Evolutionary conservation across 2,888 invertebrate species (phyloP).

Genomic region (Drosophila vallismaia): DNA sequence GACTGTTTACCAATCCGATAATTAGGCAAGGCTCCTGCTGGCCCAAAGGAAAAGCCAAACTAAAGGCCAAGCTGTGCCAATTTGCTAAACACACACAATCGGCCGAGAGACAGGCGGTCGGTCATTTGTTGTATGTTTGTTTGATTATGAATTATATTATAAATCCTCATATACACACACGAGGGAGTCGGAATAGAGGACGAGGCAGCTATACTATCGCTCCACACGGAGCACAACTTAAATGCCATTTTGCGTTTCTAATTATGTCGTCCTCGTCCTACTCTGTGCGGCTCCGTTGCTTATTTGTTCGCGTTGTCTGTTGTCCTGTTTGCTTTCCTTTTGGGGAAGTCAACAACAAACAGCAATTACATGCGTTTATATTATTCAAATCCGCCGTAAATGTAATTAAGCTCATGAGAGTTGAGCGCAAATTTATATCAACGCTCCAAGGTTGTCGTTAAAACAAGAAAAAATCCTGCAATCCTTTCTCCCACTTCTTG

Average conservation of each 20-base stretch:
- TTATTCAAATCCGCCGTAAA: constrained; percentile 74
- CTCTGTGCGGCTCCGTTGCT: constrained; percentile 9
- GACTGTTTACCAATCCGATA: constrained; percentile 64
- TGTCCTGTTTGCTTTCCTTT: constrained; percentile 24
- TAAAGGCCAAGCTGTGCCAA: constrained; percentile 49
- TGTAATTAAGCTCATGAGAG: constrained; percentile 78
- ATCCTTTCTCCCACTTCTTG: constrained; percentile 53
- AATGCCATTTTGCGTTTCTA: constrained; percentile 57
- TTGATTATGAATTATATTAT: constrained; percentile 52
- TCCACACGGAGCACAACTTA: constrained; percentile 31
- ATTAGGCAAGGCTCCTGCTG: constrained; percentile 55
- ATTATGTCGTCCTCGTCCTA: constrained; percentile 51
- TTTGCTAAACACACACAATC: constrained; percentile 56
- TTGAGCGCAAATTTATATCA: constrained; percentile 69
- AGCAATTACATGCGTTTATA: constrained; percentile 66
- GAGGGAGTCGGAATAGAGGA: not conserved
- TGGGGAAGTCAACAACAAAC: constrained; percentile 12
- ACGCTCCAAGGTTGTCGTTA: constrained; percentile 35
- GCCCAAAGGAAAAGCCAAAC: constrained; percentile 23
- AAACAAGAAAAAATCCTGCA: constrained; percentile 31
- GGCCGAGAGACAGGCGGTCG: not conserved
- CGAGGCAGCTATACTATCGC: constrained; percentile 15
- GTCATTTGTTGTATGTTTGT: constrained; percentile 10
- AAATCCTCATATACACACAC: constrained; percentile 25
- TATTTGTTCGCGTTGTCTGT: constrained; percentile 38